Base-by-base conservation (phyloP, 2,797 vertebrate species). In the Darevskia mixta region DNA sequence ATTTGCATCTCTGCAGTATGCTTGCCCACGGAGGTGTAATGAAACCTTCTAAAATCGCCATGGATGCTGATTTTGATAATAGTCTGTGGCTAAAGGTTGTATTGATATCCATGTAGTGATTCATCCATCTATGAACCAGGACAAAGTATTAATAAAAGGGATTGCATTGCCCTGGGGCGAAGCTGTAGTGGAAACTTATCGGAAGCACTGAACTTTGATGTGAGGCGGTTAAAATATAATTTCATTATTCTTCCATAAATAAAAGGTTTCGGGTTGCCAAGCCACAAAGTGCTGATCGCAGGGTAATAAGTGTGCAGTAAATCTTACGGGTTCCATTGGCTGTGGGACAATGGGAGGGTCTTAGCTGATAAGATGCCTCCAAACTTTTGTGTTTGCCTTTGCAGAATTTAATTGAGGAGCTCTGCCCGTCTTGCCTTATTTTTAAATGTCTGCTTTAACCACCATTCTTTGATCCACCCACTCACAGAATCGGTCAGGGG, bases 171-270 rank as follows among this genome's bases (percentile, higher is more conserved):
- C 97, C 81, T 0, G 92, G 96, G 97, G 98, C 98, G 93, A 95
- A 94, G 97, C 93, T 35, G 95, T 96, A 94, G 94, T 78, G 87
- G 96, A 95, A 93, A 96, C 97, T 97, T 97, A 97, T 97, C 98
- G 96, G 97, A 93, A 91, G 95, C 94, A 20, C 96, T 96, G 97
- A 97, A 97, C 97, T 97, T 97, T 96, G 96, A 96, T 97, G 95
- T 96, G 94, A 96, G 67, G 83, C 95, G 92, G 95, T 96, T 96
- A 96, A 71, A 97, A 97, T 97, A 96, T 97, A 97, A 98, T 98
- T 98, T 98, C 97, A 97, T 98, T 98, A 98, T 97, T 97, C 97
- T 95, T 97, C 97, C 96, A 95, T 97, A 97, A 98, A 97, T 97
- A 97, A 97, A 95, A 97, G 98, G 97, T 97, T 97, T 80, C 90